Percentiles rank a stretch among this genome's conserved stretches.
Conservation (phyloP, 2,888 invertebrate species). For the Epicampocera succincta region DNA sequence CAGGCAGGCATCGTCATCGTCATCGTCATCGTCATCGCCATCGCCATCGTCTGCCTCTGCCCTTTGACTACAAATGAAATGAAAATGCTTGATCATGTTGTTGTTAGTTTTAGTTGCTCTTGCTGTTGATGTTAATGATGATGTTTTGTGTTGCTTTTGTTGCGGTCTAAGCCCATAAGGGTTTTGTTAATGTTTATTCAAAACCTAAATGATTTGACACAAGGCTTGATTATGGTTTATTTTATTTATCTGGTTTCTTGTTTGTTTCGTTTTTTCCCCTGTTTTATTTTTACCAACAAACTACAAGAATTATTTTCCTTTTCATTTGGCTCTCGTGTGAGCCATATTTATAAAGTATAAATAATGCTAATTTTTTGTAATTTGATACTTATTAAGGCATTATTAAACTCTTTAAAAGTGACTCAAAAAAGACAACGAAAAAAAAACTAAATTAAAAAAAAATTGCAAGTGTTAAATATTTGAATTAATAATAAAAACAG, state of each 20-base stretch:
- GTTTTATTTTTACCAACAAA: conserved; percentile 17
- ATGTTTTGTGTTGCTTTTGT: conserved; percentile 57
- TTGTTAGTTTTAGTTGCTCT: background rate
- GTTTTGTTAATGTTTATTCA: conserved; percentile 67
- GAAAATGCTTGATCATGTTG: conserved; percentile 26
- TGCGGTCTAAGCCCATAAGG: conserved; percentile 55
- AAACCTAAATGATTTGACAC: conserved; percentile 70
- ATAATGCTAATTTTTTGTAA: conserved; percentile 51
- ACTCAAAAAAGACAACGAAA: background rate
- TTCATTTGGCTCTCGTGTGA: conserved; percentile 29
- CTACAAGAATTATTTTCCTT: conserved; percentile 20
- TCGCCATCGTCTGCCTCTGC: conserved; percentile 1
- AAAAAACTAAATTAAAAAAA: background rate
- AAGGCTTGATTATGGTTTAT: conserved; percentile 66
- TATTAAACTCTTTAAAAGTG: conserved; percentile 41
- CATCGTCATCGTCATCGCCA: too few species aligned
- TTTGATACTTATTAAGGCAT: conserved; percentile 59
- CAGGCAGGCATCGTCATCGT: background rate
- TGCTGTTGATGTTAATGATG: conserved; percentile 47
- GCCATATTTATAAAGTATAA: conserved; percentile 24
- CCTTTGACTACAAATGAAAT: conserved; percentile 8
- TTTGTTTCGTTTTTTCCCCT: background rate
- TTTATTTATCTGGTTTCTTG: conserved; percentile 39
- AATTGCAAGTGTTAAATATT: conserved; percentile 45
- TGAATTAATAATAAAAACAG: conserved; percentile 43